Evolutionary conservation across 2,797 vertebrate genomes (phyloP).

Genomic region (Merluccius polli): DNA sequence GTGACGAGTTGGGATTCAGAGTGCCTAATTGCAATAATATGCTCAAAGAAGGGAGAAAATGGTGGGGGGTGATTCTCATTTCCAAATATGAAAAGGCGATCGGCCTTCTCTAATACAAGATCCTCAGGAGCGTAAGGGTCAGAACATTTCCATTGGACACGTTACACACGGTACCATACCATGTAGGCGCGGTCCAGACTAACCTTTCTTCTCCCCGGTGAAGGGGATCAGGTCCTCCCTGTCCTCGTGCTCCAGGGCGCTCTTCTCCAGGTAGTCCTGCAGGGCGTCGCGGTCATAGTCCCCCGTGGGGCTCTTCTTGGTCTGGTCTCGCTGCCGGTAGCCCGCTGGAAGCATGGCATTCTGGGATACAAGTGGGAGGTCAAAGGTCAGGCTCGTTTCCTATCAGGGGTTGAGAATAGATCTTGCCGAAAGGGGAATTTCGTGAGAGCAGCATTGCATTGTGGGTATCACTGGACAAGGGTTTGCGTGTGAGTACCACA

Average conservation of each 20-base stretch:
- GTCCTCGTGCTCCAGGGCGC: slow-evolving; percentile 81
- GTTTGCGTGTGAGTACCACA: too few relatives aligned
- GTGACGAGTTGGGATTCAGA: not conserved
- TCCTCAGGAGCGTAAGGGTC: not conserved
- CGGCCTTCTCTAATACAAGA: not conserved
- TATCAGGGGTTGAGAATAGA: not conserved
- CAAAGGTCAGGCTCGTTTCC: slow-evolving; percentile 11
- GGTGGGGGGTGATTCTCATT: not conserved
- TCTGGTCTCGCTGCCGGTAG: slow-evolving; percentile 88
- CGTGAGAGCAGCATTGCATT: too few relatives aligned
- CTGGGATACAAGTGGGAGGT: slow-evolving; percentile 66
- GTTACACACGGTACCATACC: not conserved
- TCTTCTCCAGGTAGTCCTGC: slow-evolving; percentile 86
- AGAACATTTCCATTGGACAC: not conserved
- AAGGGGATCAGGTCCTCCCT: slow-evolving; percentile 90
- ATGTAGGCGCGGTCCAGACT: not conserved
- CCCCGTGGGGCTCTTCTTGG: slow-evolving; percentile 87
- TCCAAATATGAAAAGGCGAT: too few relatives aligned
- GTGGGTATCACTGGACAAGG: too few relatives aligned
- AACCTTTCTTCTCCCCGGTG: slow-evolving; percentile 94
- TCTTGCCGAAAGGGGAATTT: too few relatives aligned
- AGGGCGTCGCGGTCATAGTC: slow-evolving; percentile 83
- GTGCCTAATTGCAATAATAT: not conserved
- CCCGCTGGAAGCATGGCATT: slow-evolving; percentile 93
- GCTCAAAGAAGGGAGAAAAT: not conserved